Conservation (phyloP, 2,113 vertebrate genomes). For the Coturnix japonica region DNA sequence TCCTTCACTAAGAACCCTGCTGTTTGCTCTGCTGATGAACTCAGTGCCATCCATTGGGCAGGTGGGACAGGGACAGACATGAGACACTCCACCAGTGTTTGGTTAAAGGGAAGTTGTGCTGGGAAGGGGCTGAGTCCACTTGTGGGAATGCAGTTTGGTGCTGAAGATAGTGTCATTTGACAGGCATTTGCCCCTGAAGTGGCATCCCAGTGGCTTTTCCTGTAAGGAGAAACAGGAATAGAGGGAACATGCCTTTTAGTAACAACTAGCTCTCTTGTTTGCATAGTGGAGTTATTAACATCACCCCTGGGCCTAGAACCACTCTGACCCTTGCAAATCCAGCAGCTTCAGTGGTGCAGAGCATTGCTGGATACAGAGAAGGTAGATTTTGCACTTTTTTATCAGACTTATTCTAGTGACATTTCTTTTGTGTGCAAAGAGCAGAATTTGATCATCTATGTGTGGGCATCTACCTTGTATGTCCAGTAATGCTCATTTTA, state of each 20-base stretch:
- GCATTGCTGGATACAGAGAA: background rate
- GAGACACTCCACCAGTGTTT: background rate
- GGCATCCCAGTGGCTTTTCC: accelerated
- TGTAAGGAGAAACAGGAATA: background rate
- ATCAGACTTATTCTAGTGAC: background rate
- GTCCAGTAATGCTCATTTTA: background rate
- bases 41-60: background rate
- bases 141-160: background rate
- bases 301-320: accelerated
- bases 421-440: background rate
- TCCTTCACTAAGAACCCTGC: background rate
- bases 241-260: background rate
- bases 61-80: background rate
- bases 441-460: background rate
- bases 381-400: background rate
- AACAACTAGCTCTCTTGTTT: background rate
- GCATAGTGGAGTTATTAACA: background rate
- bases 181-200: background rate
- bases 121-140: background rate
- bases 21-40: background rate
- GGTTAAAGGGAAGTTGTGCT: background rate
- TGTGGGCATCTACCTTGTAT: background rate
- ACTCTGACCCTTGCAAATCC: background rate
- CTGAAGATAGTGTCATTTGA: background rate
- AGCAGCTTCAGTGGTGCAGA: background rate